These are phyloP conservation scores for Aphidoletes aphidimyza DNA, from an alignment of 2,888 invertebrate species.

Conservation along the genomic window DNA sequence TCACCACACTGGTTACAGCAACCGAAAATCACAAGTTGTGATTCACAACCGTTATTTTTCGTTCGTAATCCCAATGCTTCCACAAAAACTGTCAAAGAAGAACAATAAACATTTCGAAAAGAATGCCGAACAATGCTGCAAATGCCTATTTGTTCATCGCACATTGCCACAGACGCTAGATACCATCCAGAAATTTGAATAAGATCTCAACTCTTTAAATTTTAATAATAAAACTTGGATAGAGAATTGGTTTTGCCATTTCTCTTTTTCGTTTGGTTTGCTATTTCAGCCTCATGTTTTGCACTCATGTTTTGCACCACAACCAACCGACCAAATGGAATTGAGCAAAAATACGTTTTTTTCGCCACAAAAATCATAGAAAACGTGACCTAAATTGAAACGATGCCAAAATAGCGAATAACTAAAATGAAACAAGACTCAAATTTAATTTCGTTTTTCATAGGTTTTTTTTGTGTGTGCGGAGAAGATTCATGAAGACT, in stretches of 20 bases:
- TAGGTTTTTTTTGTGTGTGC: background rate
- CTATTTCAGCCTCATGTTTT: background rate
- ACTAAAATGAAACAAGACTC: slow-evolving; percentile 39
- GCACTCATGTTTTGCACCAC: no score
- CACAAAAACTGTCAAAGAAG: slow-evolving; percentile 40
- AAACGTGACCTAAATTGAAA: slow-evolving; percentile 49
- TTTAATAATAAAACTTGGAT: background rate
- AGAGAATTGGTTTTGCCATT: background rate
- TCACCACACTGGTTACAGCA: background rate
- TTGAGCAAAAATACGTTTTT: background rate
- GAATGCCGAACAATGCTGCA: background rate
- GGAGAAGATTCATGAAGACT: background rate
- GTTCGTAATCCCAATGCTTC: background rate
- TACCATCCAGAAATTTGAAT: background rate
- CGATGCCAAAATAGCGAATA: slow-evolving; percentile 32
- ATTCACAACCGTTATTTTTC: no score
- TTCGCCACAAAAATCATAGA: background rate
- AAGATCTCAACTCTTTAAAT: slow-evolving; percentile 22
- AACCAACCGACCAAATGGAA: no score
- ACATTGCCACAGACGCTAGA: no score
- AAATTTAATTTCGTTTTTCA: slow-evolving; percentile 46
- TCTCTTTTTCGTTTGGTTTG: background rate
- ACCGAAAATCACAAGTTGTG: no score
- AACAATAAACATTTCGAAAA: background rate
- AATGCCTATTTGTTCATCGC: background rate